A percentile compares a stretch with the other conserved stretches of the same genome.
Conservation (phyloP, 2,797 vertebrate genomes). For the Protosalanx chinensis region DNA sequence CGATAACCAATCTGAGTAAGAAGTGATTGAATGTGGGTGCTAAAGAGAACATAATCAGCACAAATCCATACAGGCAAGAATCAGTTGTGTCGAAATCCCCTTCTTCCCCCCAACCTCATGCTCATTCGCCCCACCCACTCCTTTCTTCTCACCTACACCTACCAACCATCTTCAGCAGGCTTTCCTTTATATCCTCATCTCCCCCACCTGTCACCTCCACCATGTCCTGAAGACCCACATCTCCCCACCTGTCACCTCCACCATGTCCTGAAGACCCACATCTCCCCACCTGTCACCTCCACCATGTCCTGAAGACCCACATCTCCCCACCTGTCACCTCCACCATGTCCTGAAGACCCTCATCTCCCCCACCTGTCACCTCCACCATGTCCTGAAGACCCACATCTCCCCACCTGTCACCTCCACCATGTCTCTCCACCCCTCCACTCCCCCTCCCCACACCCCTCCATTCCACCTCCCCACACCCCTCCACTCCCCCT, state of each 20-base stretch:
- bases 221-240: too few relatives aligned
- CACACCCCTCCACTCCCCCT: not conserved
- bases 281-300: too few relatives aligned
- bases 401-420: too few relatives aligned
- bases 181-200: not conserved
- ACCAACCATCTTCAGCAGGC: not conserved
- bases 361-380: too few relatives aligned
- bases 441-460: not conserved
- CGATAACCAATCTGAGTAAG: not conserved
- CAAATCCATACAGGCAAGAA: not conserved
- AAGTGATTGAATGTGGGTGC: not conserved
- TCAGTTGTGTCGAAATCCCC: not conserved
- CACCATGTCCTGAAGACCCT: too few relatives aligned
- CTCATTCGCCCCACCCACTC: too few relatives aligned
- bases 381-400: too few relatives aligned
- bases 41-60: not conserved
- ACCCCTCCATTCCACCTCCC: not conserved
- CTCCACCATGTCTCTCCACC: not conserved
- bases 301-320: too few relatives aligned
- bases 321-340: too few relatives aligned
- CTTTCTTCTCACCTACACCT: not conserved
- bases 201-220: not conserved
- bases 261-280: too few relatives aligned
- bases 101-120: too few relatives aligned
- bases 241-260: too few relatives aligned